A percentile compares a stretch with the other conserved stretches of the same genome.
phyloP scores from a whole-genome alignment of 2,797 vertebrate genomes.

The Ficedula albicollis region DNA sequence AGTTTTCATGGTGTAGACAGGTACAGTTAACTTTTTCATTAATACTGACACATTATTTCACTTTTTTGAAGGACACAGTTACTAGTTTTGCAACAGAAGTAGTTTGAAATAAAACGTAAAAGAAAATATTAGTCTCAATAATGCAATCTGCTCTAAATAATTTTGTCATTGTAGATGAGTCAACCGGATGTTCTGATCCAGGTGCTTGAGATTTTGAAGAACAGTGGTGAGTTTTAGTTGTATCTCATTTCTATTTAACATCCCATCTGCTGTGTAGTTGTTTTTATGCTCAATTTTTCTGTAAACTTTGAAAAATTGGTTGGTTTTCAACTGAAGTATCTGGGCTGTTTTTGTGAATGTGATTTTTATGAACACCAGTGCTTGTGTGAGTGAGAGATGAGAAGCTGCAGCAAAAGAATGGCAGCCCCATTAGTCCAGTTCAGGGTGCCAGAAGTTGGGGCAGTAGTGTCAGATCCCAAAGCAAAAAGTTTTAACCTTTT shows the following conservation, averaged over 20 bases:
- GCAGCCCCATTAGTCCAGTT: background rate
- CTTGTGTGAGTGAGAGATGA: background rate
- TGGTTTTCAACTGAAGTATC: background rate
- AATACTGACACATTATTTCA: background rate
- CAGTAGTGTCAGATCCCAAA: background rate
- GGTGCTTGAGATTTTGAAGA: conserved; percentile 95
- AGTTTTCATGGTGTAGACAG: background rate
- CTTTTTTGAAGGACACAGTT: background rate
- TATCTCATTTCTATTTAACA: background rate
- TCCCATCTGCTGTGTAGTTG: background rate
- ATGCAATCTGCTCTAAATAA: background rate
- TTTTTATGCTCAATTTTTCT: background rate
- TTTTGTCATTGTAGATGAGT: conserved; percentile 85
- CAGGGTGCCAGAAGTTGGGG: background rate
- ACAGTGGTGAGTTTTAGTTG: conserved; percentile 82
- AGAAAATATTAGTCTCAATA: background rate
- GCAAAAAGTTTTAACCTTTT: background rate
- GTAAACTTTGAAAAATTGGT: background rate
- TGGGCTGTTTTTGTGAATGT: background rate
- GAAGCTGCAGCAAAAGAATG: background rate
- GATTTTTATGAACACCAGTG: background rate
- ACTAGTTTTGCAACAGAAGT: background rate
- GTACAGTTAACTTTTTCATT: background rate
- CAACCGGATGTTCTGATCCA: conserved; percentile 97
- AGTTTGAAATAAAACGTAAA: background rate